These are phyloP conservation scores for Amphiprion clarkii DNA, from an alignment of 2,797 vertebrate genomes.

Conservation along the genomic window DNA sequence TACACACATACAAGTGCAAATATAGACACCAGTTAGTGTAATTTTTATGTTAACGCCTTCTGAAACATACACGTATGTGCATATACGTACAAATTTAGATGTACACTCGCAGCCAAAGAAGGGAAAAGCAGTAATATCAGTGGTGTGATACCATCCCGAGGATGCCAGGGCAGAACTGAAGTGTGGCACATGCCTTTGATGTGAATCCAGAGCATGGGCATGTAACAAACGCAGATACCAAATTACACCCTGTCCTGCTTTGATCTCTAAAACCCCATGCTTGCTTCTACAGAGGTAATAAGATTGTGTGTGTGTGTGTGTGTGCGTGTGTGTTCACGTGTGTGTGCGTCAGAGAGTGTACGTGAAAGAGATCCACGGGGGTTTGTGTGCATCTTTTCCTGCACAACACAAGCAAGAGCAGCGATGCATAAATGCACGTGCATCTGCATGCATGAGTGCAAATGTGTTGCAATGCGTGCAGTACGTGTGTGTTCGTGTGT, in stretches of 20 bases:
- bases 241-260: slow-evolving; percentile 81
- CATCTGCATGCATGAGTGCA: slow-evolving; percentile 30
- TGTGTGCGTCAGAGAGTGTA: slow-evolving; percentile 35
- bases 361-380: slow-evolving; percentile 37
- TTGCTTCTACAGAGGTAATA: slow-evolving; percentile 71
- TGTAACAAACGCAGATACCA: slow-evolving; percentile 83
- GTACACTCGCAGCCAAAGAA: slow-evolving; percentile 25
- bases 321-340: slow-evolving; percentile 38
- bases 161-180: slow-evolving; percentile 76
- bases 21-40: slow-evolving; percentile 24
- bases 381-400: slow-evolving; percentile 41
- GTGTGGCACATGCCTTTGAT: slow-evolving; percentile 81
- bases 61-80: slow-evolving; percentile 9
- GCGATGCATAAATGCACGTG: slow-evolving; percentile 22
- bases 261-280: slow-evolving; percentile 80
- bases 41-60: slow-evolving; percentile 23
- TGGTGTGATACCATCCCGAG: slow-evolving; percentile 74
- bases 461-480: slow-evolving; percentile 13
- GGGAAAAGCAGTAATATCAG: slow-evolving; percentile 54
- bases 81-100: slow-evolving; percentile 20
- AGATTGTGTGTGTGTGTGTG: slow-evolving; percentile 55
- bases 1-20: slow-evolving; percentile 29
- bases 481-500: slow-evolving; percentile 11
- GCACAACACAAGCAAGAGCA: slow-evolving; percentile 21
- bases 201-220: slow-evolving; percentile 80